Conservation (phyloP, 2,797 vertebrate genomes). For the Molossus molossus region DNA sequence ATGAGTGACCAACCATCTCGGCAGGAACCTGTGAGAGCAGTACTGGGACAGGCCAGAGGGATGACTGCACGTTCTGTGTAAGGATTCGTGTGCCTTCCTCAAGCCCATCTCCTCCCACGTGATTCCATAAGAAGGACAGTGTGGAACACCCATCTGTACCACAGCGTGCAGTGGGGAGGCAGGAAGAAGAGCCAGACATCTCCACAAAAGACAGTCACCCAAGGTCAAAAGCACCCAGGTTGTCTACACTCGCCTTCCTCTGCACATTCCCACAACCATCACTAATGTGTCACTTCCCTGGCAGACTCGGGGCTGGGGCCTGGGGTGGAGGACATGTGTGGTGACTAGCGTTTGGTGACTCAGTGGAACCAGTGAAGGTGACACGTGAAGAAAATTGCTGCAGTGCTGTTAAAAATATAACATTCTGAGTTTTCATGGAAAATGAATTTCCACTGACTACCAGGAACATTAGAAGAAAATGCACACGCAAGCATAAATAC, state of each 20-base stretch:
- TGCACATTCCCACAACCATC: slow-evolving; percentile 58
- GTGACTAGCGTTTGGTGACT: slow-evolving; percentile 6
- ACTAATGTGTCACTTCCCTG: slow-evolving; percentile 67
- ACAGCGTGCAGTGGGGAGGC: background rate
- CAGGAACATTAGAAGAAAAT: slow-evolving; percentile 70
- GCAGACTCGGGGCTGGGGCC: slow-evolving; percentile 53
- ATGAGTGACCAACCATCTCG: background rate
- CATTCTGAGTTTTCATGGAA: slow-evolving; percentile 68
- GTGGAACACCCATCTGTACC: background rate
- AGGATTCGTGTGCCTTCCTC: slow-evolving; percentile 8
- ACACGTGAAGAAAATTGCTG: slow-evolving; percentile 71
- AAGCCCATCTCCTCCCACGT: slow-evolving; percentile 21
- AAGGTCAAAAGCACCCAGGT: slow-evolving; percentile 19
- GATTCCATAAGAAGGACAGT: background rate
- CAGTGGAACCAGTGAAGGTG: slow-evolving; percentile 71
- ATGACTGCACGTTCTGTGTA: background rate
- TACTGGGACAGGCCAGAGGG: background rate
- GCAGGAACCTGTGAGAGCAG: background rate
- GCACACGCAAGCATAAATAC: slow-evolving; percentile 52
- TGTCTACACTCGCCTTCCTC: slow-evolving; percentile 75
- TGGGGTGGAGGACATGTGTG: slow-evolving; percentile 1
- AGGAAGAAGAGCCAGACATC: slow-evolving; percentile 37
- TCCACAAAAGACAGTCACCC: background rate
- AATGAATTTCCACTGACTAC: slow-evolving; percentile 42
- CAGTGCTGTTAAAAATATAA: slow-evolving; percentile 76